phyloP scores from a whole-genome alignment of 1,140 invertebrate species.

The Linepithema humile region DNA sequence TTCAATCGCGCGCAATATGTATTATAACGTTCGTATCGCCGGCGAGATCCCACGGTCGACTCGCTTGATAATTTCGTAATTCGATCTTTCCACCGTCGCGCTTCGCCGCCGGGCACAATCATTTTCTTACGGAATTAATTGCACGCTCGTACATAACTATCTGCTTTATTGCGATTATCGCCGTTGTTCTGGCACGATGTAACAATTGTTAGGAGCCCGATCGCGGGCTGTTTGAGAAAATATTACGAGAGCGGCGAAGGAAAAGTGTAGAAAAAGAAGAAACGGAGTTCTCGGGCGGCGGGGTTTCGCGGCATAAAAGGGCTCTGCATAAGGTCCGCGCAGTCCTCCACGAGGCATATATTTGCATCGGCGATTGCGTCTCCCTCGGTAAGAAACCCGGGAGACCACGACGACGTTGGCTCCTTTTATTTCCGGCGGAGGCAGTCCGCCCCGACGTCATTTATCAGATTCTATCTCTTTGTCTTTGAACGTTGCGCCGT shows the following conservation, averaged over 20 bases:
- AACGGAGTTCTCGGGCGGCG: not conserved
- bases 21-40: not conserved
- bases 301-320: constrained; percentile 16
- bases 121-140: constrained; percentile 11
- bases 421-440: constrained; percentile 51
- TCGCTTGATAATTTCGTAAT: constrained; percentile 1
- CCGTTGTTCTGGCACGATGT: not conserved
- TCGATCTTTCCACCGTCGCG: constrained; percentile 1
- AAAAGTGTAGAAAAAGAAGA: not conserved
- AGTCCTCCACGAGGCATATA: constrained; percentile 51
- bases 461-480: constrained; percentile 74
- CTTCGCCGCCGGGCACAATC: not conserved
- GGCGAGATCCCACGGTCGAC: not conserved
- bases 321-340: too few species aligned
- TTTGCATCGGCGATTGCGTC: constrained; percentile 70
- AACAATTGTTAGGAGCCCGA: not conserved
- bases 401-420: constrained; percentile 2
- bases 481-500: constrained; percentile 5
- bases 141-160: not conserved
- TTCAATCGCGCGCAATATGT: not conserved
- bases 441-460: constrained; percentile 50
- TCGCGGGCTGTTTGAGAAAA: too few species aligned
- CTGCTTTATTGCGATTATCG: not conserved
- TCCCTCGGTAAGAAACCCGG: constrained; percentile 2
- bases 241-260: too few species aligned